Conservation (phyloP, 2,113 vertebrate genomes). For the Rattus norvegicus region DNA sequence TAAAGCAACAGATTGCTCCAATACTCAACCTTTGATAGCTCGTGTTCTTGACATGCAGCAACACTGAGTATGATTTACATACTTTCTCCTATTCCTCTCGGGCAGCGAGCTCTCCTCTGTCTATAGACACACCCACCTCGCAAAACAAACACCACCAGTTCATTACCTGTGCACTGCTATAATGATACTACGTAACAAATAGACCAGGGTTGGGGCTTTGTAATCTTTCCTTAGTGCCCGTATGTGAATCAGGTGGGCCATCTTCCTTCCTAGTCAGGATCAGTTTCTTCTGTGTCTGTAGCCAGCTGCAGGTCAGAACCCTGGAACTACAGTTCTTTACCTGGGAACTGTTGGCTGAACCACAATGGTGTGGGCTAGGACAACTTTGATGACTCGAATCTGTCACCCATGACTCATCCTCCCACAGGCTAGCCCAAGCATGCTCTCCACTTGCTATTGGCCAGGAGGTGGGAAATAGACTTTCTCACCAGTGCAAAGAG, state of each 20-base stretch:
- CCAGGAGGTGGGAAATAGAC: neutral
- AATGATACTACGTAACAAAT: neutral
- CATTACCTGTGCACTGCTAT: no score
- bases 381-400: fast-evolving
- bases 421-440: neutral
- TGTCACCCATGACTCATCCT: neutral
- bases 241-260: neutral
- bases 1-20: neutral
- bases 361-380: neutral
- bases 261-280: neutral
- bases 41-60: neutral
- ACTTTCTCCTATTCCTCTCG: neutral
- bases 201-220: neutral
- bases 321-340: neutral
- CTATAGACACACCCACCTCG: neutral
- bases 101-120: neutral
- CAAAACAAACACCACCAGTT: neutral
- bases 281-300: fast-evolving
- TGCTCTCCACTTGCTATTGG: neutral
- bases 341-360: neutral
- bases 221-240: neutral
- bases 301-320: neutral
- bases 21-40: neutral
- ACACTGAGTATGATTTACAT: neutral
- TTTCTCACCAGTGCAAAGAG: neutral